Evolutionary conservation across 2,888 invertebrate species (phyloP).

Genomic region (Sminthurinus aureus): DNA sequence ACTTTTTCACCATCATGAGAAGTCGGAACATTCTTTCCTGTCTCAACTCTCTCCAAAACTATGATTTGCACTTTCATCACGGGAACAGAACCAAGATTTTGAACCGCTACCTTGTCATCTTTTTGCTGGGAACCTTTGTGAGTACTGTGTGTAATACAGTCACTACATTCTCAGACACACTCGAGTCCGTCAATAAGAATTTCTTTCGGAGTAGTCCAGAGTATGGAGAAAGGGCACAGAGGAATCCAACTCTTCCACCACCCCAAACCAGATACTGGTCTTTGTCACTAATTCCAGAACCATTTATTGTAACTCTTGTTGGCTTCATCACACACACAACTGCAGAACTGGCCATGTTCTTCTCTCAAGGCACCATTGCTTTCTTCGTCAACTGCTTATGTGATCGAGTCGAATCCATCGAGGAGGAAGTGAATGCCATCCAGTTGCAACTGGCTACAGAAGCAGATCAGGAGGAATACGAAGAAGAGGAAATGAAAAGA

Average conservation of each 20-base stretch:
- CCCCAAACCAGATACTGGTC: conserved; percentile 20
- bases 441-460: background rate
- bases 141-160: background rate
- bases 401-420: conserved; percentile 15
- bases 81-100: conserved; percentile 14
- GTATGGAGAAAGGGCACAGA: background rate
- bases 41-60: conserved; percentile 21
- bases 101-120: conserved; percentile 20
- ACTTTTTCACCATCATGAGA: conserved; percentile 10
- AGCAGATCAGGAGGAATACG: background rate
- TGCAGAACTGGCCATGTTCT: conserved; percentile 27
- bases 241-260: background rate
- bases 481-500: background rate
- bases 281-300: conserved; percentile 16
- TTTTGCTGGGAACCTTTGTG: conserved; percentile 4
- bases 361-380: conserved; percentile 29
- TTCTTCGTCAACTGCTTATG: conserved; percentile 29
- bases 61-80: conserved; percentile 6
- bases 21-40: background rate
- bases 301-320: background rate
- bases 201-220: conserved; percentile 3
- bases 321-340: conserved; percentile 17
- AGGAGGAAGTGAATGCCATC: conserved; percentile 2
- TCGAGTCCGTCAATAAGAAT: background rate
- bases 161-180: conserved; percentile 15